phyloP scores from a whole-genome alignment of 30 jellyfish, hydroid and myxozoan genomes.

The Chrysaora quinquecirrha region DNA sequence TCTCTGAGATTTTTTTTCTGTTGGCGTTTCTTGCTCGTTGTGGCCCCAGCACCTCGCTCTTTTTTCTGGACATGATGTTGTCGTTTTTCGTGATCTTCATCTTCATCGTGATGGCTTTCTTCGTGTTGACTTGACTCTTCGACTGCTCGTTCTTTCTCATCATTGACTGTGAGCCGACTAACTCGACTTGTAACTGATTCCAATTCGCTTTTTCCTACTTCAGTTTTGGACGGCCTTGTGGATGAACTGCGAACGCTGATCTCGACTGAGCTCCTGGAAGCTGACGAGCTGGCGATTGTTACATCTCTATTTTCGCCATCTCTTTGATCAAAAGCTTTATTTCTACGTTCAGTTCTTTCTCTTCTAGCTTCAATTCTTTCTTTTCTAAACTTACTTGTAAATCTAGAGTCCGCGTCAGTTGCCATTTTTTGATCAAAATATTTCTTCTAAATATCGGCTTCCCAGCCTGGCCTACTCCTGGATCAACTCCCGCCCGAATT shows the following conservation, averaged over 20 bases:
- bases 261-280: conserved; percentile 32
- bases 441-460: background rate
- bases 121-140: conserved; percentile 39
- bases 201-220: conserved; percentile 57
- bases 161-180: conserved; percentile 66
- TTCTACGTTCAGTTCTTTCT: conserved; percentile 72
- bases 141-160: conserved; percentile 62
- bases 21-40: conserved; percentile 77
- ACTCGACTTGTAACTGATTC: conserved; percentile 69
- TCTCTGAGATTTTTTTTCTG: conserved; percentile 87
- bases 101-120: conserved; percentile 45
- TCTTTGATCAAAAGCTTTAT: conserved; percentile 39
- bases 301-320: conserved; percentile 20
- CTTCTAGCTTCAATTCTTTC: conserved; percentile 49
- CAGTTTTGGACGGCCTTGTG: conserved; percentile 40
- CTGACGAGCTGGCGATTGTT: conserved; percentile 17
- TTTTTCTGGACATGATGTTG: conserved; percentile 38
- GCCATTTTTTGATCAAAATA: conserved; percentile 27
- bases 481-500: conserved; percentile 4
- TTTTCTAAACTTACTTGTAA: conserved; percentile 62
- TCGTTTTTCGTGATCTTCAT: conserved; percentile 27
- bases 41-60: conserved; percentile 86
- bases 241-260: conserved; percentile 50
- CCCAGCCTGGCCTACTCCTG: background rate
- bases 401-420: conserved; percentile 55